Evolutionary conservation across 2,797 vertebrate species (phyloP).

Genomic region (Brotogeris chrysoptera): DNA sequence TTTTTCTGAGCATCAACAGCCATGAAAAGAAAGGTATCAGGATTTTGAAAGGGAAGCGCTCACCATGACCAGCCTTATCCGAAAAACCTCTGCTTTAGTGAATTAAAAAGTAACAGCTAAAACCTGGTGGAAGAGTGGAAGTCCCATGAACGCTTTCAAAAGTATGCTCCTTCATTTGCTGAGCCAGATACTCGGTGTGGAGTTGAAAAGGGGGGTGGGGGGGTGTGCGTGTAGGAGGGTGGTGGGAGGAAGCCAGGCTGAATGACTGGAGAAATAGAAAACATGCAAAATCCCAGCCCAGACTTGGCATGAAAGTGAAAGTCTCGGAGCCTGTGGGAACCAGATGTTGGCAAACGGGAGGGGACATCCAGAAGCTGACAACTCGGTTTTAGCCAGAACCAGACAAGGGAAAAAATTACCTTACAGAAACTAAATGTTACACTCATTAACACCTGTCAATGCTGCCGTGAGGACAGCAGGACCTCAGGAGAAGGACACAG

Average conservation of each 20-base stretch:
- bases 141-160: neutral
- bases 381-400: constrained; percentile 45
- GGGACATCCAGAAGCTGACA: neutral
- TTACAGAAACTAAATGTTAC: neutral
- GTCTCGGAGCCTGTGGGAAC: neutral
- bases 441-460: constrained; percentile 12
- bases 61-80: neutral
- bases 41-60: neutral
- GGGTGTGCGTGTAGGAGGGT: neutral
- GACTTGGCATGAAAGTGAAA: neutral
- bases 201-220: neutral
- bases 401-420: constrained; percentile 23
- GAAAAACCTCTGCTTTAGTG: neutral
- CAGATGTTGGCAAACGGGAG: neutral
- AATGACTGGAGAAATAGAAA: neutral
- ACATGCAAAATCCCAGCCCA: neutral
- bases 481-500: constrained; percentile 41
- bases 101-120: neutral
- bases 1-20: neutral
- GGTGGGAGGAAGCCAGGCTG: too few relatives aligned
- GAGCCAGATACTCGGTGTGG: neutral
- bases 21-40: neutral
- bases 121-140: neutral
- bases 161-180: neutral
- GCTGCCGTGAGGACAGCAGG: constrained; percentile 26